Evolutionary conservation across 1,140 invertebrate species (phyloP).

Genomic region (Adoxophyes honmai): DNA sequence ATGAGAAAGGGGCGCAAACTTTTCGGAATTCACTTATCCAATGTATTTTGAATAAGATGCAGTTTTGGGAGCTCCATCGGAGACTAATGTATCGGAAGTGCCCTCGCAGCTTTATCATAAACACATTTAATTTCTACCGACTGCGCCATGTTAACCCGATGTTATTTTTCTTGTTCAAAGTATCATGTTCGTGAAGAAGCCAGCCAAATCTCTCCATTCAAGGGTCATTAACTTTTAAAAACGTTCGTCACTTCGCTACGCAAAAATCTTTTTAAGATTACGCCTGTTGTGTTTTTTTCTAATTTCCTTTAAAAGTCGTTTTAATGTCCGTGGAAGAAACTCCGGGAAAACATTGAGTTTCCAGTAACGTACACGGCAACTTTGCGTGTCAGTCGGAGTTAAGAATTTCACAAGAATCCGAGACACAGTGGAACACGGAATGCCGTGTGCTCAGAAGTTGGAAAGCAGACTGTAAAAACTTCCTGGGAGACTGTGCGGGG

Average conservation of each 20-base stretch:
- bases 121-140: too few species aligned
- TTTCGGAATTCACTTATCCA: background rate
- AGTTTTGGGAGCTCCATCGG: background rate
- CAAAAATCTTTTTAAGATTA: slow-evolving; percentile 17
- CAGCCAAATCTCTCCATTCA: slow-evolving; percentile 4
- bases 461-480: slow-evolving; percentile 12
- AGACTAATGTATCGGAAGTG: background rate
- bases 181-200: background rate
- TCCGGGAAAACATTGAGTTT: slow-evolving; percentile 13
- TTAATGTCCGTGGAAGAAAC: slow-evolving; percentile 20
- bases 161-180: background rate
- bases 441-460: slow-evolving; percentile 6
- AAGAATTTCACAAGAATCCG: slow-evolving; percentile 1
- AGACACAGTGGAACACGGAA: background rate
- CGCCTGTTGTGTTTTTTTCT: slow-evolving; percentile 20
- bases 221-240: slow-evolving; percentile 20
- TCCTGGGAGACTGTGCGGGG: slow-evolving; percentile 2
- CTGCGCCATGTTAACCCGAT: too few species aligned
- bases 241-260: slow-evolving; percentile 16
- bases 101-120: too few species aligned
- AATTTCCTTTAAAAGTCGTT: slow-evolving; percentile 26
- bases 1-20: background rate
- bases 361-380: slow-evolving; percentile 4
- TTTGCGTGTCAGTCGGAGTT: background rate
- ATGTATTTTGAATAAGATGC: too few species aligned